Evolutionary conservation across 2,888 invertebrate genomes (phyloP), one percentile per base, ranked within the genome.

Genomic region (Yponomeuta sedellus): DNA sequence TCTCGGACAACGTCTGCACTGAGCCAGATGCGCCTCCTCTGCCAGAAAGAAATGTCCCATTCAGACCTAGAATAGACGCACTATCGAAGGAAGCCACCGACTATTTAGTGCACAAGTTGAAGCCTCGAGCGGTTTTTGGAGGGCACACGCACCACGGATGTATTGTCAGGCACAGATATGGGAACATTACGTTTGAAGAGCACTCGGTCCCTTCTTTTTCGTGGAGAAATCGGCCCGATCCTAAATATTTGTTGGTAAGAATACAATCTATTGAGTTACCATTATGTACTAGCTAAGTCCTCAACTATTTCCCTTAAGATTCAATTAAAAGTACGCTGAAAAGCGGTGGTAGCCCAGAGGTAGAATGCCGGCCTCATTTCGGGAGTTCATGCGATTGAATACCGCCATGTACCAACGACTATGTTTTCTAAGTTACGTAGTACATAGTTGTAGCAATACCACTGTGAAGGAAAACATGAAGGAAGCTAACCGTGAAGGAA

Each of bases 141-240:
- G 99, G 98, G 0, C 99, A 99, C 80, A 97, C 97, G 0, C 99
- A 99, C 87, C 96, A 98, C 80, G 97, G 97, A 20, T 99, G 99
- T 80, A 92, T 94, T 65, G 75, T 88, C 12, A 77, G 88, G 62
- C 94, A 94, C 75, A 69, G 75, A 28, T 78, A 80, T 72, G 67
- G 76, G 65, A 66, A 73, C 57, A 69, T 86, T 8, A 57, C 66
- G 80, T 65, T 94, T 71, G 86, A 92, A 61, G 96, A 97, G 84
- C 93, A 94, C 73, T 98, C 98, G 0, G 93, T 99, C 40, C 95
- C 99, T 0, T 99, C 99, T 6, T 99, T 98, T 78, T 98, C 96
- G 78, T 99, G 99, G 99, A 93, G 99, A 68, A 98, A 99, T 84
- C 97, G 96, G 78, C 93, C 95, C 69, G 95, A 96, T 86, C 99